A percentile compares a stretch with the other conserved stretches of the same genome.
These are phyloP conservation scores for Bubo scandiacus DNA, from an alignment of 2,113 vertebrate genomes.

Conservation along the genomic window DNA sequence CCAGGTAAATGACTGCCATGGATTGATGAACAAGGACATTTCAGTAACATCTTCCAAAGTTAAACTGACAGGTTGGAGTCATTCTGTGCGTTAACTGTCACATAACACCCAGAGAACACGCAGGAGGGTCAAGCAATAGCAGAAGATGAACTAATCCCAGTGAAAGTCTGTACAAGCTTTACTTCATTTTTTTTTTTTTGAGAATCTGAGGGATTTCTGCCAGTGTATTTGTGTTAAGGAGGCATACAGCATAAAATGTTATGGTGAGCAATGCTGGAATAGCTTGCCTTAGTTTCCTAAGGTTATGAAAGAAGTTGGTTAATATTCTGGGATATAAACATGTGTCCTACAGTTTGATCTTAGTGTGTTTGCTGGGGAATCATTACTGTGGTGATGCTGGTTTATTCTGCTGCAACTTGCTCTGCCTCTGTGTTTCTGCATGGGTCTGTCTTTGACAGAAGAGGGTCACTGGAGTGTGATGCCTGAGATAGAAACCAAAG, in stretches of 20 bases:
- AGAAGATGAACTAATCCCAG: background rate
- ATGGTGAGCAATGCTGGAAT: background rate
- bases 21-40: slow-evolving; percentile 22
- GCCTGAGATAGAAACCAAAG: background rate
- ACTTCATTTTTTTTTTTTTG: background rate
- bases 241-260: background rate
- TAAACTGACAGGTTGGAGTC: slow-evolving; percentile 29
- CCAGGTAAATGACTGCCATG: slow-evolving; percentile 12
- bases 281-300: background rate
- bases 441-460: background rate
- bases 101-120: background rate
- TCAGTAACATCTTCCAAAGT: slow-evolving; percentile 1
- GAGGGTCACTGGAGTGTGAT: background rate
- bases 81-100: background rate
- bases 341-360: background rate
- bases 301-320: background rate
- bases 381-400: background rate
- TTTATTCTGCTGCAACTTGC: background rate
- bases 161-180: background rate
- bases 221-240: background rate
- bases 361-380: background rate
- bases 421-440: background rate
- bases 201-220: background rate
- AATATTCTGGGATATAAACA: background rate
- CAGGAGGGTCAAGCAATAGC: background rate